Evolutionary conservation across 2,888 invertebrate genomes (phyloP).

Genomic region (Nesidiocoris tenuis): DNA sequence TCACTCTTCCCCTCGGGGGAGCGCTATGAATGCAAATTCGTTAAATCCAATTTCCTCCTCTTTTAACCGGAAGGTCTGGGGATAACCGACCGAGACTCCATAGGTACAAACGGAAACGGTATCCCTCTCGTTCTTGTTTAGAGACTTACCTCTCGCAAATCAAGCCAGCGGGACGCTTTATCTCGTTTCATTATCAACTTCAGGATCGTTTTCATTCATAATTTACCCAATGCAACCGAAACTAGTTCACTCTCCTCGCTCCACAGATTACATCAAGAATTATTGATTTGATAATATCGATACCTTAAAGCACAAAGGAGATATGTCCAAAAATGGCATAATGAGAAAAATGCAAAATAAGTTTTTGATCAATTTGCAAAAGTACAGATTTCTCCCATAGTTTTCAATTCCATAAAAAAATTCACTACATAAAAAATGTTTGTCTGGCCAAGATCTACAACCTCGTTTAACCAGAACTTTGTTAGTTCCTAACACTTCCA

Average conservation of each 20-base stretch:
- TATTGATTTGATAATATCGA: too few species aligned
- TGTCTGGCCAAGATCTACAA: too few species aligned
- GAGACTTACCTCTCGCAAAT: not conserved
- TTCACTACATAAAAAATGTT: too few species aligned
- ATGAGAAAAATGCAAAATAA: too few species aligned
- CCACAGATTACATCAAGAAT: not conserved
- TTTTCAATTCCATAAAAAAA: too few species aligned
- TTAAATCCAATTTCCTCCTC: conserved; percentile 38
- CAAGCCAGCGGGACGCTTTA: not conserved
- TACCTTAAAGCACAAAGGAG: too few species aligned
- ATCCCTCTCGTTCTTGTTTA: not conserved
- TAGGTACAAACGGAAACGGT: not conserved
- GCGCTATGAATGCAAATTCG: conserved; percentile 40
- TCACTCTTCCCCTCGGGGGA: not conserved
- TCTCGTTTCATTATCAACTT: not conserved
- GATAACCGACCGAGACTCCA: not conserved
- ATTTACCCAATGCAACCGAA: too few species aligned
- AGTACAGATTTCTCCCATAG: too few species aligned
- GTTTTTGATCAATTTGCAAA: too few species aligned
- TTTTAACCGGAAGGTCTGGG: conserved; percentile 35
- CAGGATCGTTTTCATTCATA: not conserved
- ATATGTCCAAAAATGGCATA: too few species aligned
- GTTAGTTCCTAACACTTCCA: too few species aligned
- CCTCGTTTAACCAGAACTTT: too few species aligned
- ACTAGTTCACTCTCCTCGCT: not conserved